These are phyloP conservation scores for Sebastiscus albofasciatus DNA, from an alignment of 2,797 vertebrate species.

Conservation along the genomic window DNA sequence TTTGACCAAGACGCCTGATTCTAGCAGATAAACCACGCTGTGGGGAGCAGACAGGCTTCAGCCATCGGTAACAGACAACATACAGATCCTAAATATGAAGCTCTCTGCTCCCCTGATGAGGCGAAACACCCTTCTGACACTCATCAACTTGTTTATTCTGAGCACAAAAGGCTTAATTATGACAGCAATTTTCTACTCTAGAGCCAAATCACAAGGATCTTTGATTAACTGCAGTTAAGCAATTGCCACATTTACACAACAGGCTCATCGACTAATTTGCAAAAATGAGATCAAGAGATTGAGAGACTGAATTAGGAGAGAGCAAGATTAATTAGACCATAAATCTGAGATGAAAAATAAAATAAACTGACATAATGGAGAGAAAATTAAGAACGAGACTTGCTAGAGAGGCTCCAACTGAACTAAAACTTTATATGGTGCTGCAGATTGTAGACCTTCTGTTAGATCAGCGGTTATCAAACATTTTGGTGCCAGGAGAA, in stretches of 20 bases:
- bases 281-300: neutral
- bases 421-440: neutral
- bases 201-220: constrained; percentile 8
- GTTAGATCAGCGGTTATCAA: too few species aligned
- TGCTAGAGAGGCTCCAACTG: neutral
- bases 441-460: neutral
- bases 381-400: neutral
- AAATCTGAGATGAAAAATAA: neutral
- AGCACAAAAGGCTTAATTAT: constrained; percentile 17
- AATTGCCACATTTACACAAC: constrained; percentile 3
- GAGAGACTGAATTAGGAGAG: neutral
- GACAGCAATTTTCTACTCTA: neutral
- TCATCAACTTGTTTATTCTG: neutral
- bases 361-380: neutral
- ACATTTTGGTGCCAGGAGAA: too few species aligned
- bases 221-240: constrained; percentile 21
- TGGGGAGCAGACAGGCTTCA: neutral
- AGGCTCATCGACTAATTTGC: constrained; percentile 31
- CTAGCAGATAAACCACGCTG: neutral
- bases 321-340: neutral
- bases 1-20: neutral
- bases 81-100: neutral
- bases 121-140: neutral
- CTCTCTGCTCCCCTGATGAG: neutral
- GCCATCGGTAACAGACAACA: neutral